Base-by-base conservation (phyloP, 2,113 vertebrate genomes). In the Podocnemis expansa region DNA sequence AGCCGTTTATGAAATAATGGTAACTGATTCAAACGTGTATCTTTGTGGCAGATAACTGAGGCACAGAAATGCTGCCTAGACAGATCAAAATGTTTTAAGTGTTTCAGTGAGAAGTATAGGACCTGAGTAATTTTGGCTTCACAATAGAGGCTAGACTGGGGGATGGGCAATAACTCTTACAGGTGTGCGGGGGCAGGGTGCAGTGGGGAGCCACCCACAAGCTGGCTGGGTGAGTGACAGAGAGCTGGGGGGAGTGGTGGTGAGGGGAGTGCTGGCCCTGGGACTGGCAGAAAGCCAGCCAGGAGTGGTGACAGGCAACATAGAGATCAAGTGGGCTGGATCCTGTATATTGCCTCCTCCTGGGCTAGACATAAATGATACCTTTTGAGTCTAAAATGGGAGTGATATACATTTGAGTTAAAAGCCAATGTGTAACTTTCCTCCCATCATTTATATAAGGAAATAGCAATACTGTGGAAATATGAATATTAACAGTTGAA, bases 81-180 rank as follows among this genome's bases (percentile, higher is more conserved):
- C 22, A 31, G 56, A 76, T 83, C 47, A 41, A 85, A 56, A n/a
- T 52, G 45, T 38, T 29, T 24, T 10, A 89, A 41, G 45, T 51
- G 2, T 85, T 89, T 75, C 24, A 8, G 45, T 85, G 81, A 27
- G 13, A 70, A 88, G 9, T 12, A 14, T 27, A 45, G 60, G 41
- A 3, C 80, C 43, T 87, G 79, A 0, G 0, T 49, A 29, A 54
- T 79, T 14, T 38, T 5, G 1, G 0, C 83, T 51, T 22, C 41
- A 49, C 1, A 6, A 4, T 0, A 4, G 45, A 87, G 52, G 78
- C 14, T 22, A 90, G 79, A 73, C 79, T 10, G 10, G 47, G 47
- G 47, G n/a, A n/a, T 47, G 47, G 47, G 10, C 47, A 47, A 47
- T 47, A 47, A 47, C 10, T 47, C 10, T 47, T 47, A 47, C 47